Conservation (phyloP, 2,888 invertebrate species). For the Tinea semifulvella region DNA sequence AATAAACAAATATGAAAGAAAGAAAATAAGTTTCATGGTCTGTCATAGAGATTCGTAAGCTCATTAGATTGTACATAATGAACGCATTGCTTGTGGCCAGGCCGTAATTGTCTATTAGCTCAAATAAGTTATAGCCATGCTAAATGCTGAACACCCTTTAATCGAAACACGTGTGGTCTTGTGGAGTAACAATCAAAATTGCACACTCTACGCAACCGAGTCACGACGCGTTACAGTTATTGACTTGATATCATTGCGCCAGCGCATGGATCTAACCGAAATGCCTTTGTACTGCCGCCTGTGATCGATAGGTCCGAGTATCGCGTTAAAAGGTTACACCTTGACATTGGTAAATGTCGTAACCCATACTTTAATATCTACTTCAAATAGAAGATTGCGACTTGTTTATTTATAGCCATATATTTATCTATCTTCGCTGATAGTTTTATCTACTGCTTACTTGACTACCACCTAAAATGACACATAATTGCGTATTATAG, state of each 20-base stretch:
- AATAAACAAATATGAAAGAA: too few species aligned
- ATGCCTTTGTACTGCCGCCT: constrained; percentile 17
- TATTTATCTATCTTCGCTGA: not conserved
- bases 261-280: constrained; percentile 24
- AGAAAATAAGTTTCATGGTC: too few species aligned
- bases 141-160: constrained; percentile 10
- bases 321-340: constrained; percentile 24
- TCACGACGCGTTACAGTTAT: constrained; percentile 28
- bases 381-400: constrained; percentile 2
- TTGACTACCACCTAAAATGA: too few species aligned
- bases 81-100: too few species aligned
- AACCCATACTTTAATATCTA: not conserved
- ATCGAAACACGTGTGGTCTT: constrained; percentile 33
- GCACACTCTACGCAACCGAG: constrained; percentile 24
- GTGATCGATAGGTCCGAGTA: constrained; percentile 21
- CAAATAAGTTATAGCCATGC: constrained; percentile 2
- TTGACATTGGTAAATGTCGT: constrained; percentile 34
- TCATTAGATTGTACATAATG: too few species aligned
- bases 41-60: too few species aligned
- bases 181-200: constrained; percentile 21
- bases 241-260: constrained; percentile 19
- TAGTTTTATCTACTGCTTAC: constrained; percentile 1
- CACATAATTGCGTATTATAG: too few species aligned
- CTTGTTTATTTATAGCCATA: constrained; percentile 7
- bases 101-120: too few species aligned